phyloP scores from a whole-genome alignment of 2,113 vertebrate genomes.

The Gila orcuttii region DNA sequence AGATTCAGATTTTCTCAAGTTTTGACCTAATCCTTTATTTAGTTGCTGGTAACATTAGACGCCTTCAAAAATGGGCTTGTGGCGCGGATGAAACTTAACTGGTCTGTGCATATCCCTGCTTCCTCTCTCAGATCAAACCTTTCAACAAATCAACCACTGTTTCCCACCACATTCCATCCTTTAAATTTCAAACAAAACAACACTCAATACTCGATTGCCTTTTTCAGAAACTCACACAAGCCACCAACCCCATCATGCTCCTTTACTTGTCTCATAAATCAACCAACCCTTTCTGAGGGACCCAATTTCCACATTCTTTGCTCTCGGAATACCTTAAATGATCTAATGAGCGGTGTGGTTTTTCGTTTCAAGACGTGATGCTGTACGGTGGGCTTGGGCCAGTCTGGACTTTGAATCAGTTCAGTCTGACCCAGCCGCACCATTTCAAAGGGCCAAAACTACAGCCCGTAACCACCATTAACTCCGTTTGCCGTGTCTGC shows the following conservation, averaged over 20 bases:
- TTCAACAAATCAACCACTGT: slow-evolving; percentile 39
- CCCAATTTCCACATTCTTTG: slow-evolving; percentile 51
- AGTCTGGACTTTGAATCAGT: slow-evolving; percentile 63
- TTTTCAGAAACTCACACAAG: slow-evolving; percentile 62
- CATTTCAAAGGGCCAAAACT: slow-evolving; percentile 74
- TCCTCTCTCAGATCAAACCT: slow-evolving; percentile 32
- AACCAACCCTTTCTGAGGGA: slow-evolving; percentile 44
- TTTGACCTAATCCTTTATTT: background rate
- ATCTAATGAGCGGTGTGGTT: slow-evolving; percentile 56
- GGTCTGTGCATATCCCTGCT: slow-evolving; percentile 7
- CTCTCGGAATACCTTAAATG: slow-evolving; percentile 41
- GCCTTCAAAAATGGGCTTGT: slow-evolving; percentile 1
- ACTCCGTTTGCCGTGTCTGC: slow-evolving; percentile 72
- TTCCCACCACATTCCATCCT: slow-evolving; percentile 39
- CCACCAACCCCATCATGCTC: slow-evolving; percentile 59
- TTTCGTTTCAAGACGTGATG: slow-evolving; percentile 50
- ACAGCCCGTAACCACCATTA: slow-evolving; percentile 66
- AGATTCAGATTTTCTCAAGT: background rate
- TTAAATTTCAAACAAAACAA: slow-evolving; percentile 54
- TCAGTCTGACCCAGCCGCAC: slow-evolving; percentile 57
- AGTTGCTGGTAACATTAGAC: slow-evolving; percentile 6
- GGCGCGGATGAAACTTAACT: slow-evolving; percentile 3
- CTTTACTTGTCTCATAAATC: slow-evolving; percentile 66
- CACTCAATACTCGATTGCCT: slow-evolving; percentile 45
- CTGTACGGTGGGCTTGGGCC: slow-evolving; percentile 34